Percentiles rank a stretch among this genome's conserved stretches.
Conservation (phyloP, 2,113 vertebrate species). For the Lonchura striata region DNA sequence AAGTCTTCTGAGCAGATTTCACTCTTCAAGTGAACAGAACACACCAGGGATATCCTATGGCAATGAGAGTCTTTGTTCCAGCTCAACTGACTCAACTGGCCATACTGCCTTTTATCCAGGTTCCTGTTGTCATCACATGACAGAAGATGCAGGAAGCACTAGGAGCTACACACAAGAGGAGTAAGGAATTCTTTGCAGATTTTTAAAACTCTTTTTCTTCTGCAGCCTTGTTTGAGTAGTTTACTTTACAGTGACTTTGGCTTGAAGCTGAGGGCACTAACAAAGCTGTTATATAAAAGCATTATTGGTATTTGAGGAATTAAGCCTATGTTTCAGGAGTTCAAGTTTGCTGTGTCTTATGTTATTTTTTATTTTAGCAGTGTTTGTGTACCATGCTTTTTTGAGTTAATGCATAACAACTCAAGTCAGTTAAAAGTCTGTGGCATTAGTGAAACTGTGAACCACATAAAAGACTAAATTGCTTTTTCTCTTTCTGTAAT, state of each 20-base stretch:
- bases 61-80: neutral
- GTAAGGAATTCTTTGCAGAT: neutral
- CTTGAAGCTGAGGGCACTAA: neutral
- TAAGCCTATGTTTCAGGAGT: neutral
- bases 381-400: conserved; percentile 16
- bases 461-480: conserved; percentile 44
- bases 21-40: neutral
- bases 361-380: conserved; percentile 10
- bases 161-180: neutral
- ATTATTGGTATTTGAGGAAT: conserved; percentile 4
- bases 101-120: neutral
- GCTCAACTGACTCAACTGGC: neutral
- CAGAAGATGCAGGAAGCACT: neutral
- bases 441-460: conserved; percentile 44
- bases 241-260: neutral
- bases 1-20: neutral
- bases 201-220: neutral
- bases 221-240: neutral
- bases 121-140: neutral
- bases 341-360: neutral
- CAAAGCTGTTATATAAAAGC: neutral
- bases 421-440: neutral
- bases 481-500: conserved; percentile 56
- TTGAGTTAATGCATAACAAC: neutral
- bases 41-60: fast-evolving